Base-by-base conservation (phyloP, 1,140 invertebrate species). In the Drosophila ambigua region DNA sequence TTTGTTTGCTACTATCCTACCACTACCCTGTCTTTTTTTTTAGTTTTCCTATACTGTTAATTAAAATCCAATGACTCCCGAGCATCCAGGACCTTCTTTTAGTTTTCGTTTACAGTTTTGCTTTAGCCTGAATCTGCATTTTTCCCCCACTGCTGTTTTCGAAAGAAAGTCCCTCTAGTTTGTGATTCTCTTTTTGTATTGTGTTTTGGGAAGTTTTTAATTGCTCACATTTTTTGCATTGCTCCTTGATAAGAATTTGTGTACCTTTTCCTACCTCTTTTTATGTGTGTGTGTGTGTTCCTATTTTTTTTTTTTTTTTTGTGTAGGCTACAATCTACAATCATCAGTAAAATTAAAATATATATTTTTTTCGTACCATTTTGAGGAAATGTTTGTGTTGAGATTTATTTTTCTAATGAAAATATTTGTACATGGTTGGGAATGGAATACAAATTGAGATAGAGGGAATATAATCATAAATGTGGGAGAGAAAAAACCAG, bases 31-130 rank as follows among this genome's bases (percentile, higher is more conserved):
- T 60, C 50, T 39, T 20, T 57, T 53, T 26, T 61, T 51, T 1
- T 72, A 20, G n/a, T 53, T 35, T 28, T n/a, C 28, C 58, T 45
- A 61, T 65, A 55, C 49, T 82, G 54, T 87, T 85, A 87, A 85
- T 85, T 85, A 85, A 85, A 85, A 81, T 87, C 74, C 62, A 75
- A 85, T 81, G 69, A 87, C 62, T 74, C 64, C 35, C 11, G 4
- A 39, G 35, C 35, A 39, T 39, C 35, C 16, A 41, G 64, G 24
- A 69, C 64, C 55, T 72, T 28, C 67, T 72, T 50, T 72, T 39
- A 48, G 41, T 44, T 78, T 78, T 57, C 50, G 45, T 66, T 69
- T 72, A 59, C 58, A 64, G 55, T 65, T 65, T 75, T 80, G 64
- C 54, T 65, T 52, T 79, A 24, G 13, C 11, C 52, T 39, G 79